phyloP scores from a whole-genome alignment of 2,797 vertebrate genomes.

The Corythornis leucogaster region DNA sequence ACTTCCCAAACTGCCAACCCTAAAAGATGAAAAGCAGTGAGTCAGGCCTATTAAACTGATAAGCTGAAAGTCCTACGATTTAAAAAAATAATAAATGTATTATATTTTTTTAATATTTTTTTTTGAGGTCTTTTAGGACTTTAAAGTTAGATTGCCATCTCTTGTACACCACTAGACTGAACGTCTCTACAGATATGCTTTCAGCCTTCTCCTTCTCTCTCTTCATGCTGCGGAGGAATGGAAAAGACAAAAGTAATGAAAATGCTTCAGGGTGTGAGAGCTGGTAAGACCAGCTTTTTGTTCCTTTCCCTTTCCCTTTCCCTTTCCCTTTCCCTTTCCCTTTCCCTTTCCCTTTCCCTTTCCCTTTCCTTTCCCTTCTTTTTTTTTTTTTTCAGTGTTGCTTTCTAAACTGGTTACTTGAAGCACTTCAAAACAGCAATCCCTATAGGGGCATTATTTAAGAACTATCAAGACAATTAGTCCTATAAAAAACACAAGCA shows the following conservation, averaged over 20 bases:
- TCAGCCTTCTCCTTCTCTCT: too few relatives aligned
- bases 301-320: too few relatives aligned
- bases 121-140: not conserved
- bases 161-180: too few relatives aligned
- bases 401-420: not conserved
- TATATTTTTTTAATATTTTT: not conserved
- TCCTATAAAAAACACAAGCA: not conserved
- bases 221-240: too few relatives aligned
- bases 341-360: too few relatives aligned
- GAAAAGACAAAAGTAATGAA: not conserved
- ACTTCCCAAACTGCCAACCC: not conserved
- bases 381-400: not conserved
- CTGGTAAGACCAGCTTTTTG: not conserved
- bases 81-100: not conserved
- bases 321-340: not conserved
- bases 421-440: not conserved
- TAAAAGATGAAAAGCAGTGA: not conserved
- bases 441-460: conserved; percentile 16
- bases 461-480: not conserved
- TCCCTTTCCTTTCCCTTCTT: too few relatives aligned
- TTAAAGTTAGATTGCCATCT: not conserved
- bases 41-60: not conserved
- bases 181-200: too few relatives aligned
- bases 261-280: not conserved
- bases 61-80: not conserved